Base-by-base conservation (phyloP, 2,888 invertebrate species). In the Hedya salicella region DNA sequence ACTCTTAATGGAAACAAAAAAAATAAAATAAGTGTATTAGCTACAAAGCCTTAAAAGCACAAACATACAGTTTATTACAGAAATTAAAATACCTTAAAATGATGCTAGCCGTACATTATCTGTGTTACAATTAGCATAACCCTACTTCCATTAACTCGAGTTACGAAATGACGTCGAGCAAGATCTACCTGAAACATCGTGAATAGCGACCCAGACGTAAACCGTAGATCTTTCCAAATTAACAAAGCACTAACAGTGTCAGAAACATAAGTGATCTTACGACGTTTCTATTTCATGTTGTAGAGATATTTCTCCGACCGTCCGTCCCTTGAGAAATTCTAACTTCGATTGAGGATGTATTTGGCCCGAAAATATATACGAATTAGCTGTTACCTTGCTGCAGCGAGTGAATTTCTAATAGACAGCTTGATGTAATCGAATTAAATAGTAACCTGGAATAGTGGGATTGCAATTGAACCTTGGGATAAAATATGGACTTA, bases 311-410 rank as follows among this genome's bases (percentile, higher is more conserved):
- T 17, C 50, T 19, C 57, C 46, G 36, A 21, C 32, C 14, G 36
- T 19, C 32, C 14, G 50, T 66, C 66, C 61, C 66, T 49, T 11
- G 66, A 61, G 66, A 53, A 66, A 61, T 66, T 60, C 54, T 14
- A 66, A 61, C 48, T 66, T 60, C 60, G 60, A 66, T 66, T 61
- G 53, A 54, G 30, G 53, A 64, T 59, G 50, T 61, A 49, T 66
- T 60, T 61, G 61, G 61, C 32, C 40, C 14, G 25, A 63, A 49
- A 63, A 63, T 44, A 48, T 53, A 60, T 54, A 59, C 59, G 59
- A 54, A 66, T 66, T 54, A 61, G 21, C 54, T 44, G 53, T 36
- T 60, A 21, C 46, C 53, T 63, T 63, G 30, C 36, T 63, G 48
- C 39, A 49, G 17, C 30, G 13, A n/a, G 44, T 30, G 30, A 44